Evolutionary conservation across 2,113 vertebrate species (phyloP).

Genomic region (Equus przewalskii): DNA sequence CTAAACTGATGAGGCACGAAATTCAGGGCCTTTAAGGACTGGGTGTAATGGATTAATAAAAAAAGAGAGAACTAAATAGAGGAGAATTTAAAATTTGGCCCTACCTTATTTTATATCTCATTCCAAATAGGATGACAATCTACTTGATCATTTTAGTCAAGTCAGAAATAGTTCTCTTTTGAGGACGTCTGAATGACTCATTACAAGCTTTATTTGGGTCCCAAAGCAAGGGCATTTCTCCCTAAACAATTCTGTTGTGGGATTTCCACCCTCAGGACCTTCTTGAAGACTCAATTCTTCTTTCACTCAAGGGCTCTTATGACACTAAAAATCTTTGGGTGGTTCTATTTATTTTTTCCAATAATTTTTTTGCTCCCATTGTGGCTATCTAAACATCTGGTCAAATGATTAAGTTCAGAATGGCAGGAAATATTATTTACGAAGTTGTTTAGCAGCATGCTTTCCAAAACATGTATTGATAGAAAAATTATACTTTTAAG

Average conservation of each 20-base stretch:
- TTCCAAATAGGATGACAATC: constrained; percentile 39
- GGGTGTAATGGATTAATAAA: constrained; percentile 31
- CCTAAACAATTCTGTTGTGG: not conserved
- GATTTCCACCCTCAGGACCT: not conserved
- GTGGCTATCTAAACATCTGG: not conserved
- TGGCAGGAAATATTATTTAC: not conserved
- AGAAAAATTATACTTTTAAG: constrained; percentile 21
- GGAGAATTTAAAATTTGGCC: not conserved
- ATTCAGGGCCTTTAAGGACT: constrained; percentile 39
- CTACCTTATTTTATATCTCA: constrained; percentile 39
- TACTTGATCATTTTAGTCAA: constrained; percentile 16
- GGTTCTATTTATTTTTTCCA: not conserved
- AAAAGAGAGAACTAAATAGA: constrained; percentile 16
- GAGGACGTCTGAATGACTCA: not conserved
- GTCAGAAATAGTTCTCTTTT: constrained; percentile 21
- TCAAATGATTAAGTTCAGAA: not conserved
- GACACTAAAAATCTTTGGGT: not conserved
- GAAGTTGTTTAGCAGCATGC: not conserved
- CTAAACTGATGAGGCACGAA: constrained; percentile 44
- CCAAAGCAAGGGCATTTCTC: not conserved
- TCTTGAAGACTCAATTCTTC: not conserved
- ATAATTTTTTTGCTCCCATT: not conserved
- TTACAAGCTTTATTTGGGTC: not conserved
- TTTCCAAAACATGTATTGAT: not conserved
- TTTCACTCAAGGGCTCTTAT: not conserved